phyloP scores from a whole-genome alignment of 1,140 invertebrate species.

The Drosophila varians region DNA sequence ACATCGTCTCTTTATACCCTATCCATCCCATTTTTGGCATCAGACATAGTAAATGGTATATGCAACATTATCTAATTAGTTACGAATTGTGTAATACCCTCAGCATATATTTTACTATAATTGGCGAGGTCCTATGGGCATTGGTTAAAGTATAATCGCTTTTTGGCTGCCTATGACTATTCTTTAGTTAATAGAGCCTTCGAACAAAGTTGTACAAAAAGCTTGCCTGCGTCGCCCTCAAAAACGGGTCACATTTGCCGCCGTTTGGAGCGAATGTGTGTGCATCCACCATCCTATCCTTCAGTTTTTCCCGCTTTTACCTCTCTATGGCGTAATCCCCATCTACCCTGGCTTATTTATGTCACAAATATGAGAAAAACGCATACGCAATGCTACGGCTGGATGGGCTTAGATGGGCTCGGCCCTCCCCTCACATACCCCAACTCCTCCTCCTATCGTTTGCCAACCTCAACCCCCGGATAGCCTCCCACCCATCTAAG shows the following conservation, averaged over 20 bases:
- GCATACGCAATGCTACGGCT: constrained; percentile 77
- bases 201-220: neutral
- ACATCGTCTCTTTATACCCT: constrained; percentile 27
- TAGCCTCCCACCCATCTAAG: neutral
- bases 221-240: constrained; percentile 4
- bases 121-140: too few species aligned
- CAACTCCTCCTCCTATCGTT: neutral
- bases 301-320: constrained; percentile 22
- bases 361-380: constrained; percentile 77
- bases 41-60: constrained; percentile 28
- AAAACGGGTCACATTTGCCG: constrained; percentile 73
- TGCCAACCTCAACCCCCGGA: neutral
- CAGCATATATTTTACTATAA: too few species aligned
- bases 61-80: too few species aligned
- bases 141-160: too few species aligned
- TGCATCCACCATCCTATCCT: constrained; percentile 15
- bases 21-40: constrained; percentile 3
- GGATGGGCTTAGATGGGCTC: constrained; percentile 48
- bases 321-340: constrained; percentile 1
- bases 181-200: neutral
- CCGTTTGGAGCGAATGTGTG: constrained; percentile 23
- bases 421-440: neutral
- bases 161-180: neutral
- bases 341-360: constrained; percentile 62
- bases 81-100: neutral